Percentiles rank a stretch among this genome's conserved stretches.
These are phyloP conservation scores for Ophion slaviceki DNA, from an alignment of 2,888 invertebrate species.

Conservation along the genomic window DNA sequence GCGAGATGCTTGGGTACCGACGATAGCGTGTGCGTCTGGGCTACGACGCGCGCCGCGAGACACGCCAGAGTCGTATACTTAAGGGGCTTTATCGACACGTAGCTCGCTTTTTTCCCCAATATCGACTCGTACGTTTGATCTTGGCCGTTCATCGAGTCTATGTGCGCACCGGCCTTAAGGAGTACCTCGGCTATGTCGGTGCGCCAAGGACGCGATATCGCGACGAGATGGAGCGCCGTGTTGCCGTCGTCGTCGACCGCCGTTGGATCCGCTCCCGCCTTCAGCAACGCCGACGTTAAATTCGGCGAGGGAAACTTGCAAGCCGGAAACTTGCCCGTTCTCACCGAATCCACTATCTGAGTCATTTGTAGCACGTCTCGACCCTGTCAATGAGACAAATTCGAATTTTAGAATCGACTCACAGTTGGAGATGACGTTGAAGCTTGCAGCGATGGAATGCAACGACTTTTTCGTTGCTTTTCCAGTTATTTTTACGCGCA, in stretches of 20 bases:
- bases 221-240: constrained; percentile 94
- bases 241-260: constrained; percentile 93
- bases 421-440: too few species aligned
- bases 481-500: too few species aligned
- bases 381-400: constrained; percentile 83
- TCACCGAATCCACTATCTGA: constrained; percentile 91
- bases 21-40: constrained; percentile 75
- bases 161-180: constrained; percentile 92
- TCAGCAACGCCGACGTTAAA: constrained; percentile 90
- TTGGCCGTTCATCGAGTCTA: constrained; percentile 91
- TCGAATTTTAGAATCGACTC: neutral
- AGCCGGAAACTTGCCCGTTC: constrained; percentile 88
- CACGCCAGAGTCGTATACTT: constrained; percentile 93
- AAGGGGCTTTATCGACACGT: constrained; percentile 90
- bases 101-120: constrained; percentile 86
- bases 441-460: too few species aligned
- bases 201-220: constrained; percentile 88
- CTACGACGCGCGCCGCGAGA: constrained; percentile 92
- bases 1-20: constrained; percentile 77
- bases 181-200: constrained; percentile 86
- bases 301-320: constrained; percentile 89
- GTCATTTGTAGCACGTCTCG: constrained; percentile 92
- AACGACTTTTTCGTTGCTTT: too few species aligned
- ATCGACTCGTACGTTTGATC: constrained; percentile 91
- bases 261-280: constrained; percentile 93